These are phyloP conservation scores for Drosophila siamana DNA, from an alignment of 2,888 invertebrate genomes.

Conservation along the genomic window DNA sequence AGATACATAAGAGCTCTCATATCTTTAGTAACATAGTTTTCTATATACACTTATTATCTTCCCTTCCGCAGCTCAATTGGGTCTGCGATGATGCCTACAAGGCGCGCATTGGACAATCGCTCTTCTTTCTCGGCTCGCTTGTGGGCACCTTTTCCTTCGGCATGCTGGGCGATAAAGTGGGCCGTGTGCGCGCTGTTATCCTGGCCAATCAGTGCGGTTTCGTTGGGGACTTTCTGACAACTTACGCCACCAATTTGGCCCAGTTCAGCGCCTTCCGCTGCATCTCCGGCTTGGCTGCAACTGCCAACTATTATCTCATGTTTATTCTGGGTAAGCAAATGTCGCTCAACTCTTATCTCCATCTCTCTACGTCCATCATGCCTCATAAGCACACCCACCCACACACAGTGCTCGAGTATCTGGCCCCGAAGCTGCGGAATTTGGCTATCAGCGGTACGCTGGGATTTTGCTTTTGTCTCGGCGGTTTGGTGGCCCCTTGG, in stretches of 20 bases:
- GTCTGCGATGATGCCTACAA: slow-evolving; percentile 87
- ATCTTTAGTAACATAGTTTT: too few species aligned
- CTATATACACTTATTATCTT: too few species aligned
- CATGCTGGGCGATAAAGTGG: slow-evolving; percentile 87
- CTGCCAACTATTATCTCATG: slow-evolving; percentile 87
- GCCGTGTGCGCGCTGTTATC: slow-evolving; percentile 86
- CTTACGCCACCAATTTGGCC: slow-evolving; percentile 85
- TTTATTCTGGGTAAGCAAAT: slow-evolving; percentile 87
- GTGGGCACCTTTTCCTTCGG: slow-evolving; percentile 87
- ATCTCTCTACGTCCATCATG: neutral
- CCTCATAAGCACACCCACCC: neutral
- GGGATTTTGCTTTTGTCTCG: slow-evolving; percentile 87
- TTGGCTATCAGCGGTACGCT: slow-evolving; percentile 87
- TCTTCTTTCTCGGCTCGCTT: slow-evolving; percentile 87
- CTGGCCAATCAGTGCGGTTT: slow-evolving; percentile 86
- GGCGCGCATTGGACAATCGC: slow-evolving; percentile 87
- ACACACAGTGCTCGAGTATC: slow-evolving; percentile 87
- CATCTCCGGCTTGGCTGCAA: slow-evolving; percentile 87
- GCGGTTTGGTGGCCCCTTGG: slow-evolving; percentile 86
- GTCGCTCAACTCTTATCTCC: slow-evolving; percentile 2
- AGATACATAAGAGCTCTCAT: too few species aligned
- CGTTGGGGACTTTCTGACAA: slow-evolving; percentile 86
- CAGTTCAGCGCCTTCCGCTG: slow-evolving; percentile 86
- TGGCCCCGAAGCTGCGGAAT: slow-evolving; percentile 86
- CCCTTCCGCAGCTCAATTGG: slow-evolving; percentile 45